Evolutionary conservation across 1,140 invertebrate genomes (phyloP), one percentile per base, ranked within the genome.

Genomic region (Pseudomyrmex flavicornis): DNA sequence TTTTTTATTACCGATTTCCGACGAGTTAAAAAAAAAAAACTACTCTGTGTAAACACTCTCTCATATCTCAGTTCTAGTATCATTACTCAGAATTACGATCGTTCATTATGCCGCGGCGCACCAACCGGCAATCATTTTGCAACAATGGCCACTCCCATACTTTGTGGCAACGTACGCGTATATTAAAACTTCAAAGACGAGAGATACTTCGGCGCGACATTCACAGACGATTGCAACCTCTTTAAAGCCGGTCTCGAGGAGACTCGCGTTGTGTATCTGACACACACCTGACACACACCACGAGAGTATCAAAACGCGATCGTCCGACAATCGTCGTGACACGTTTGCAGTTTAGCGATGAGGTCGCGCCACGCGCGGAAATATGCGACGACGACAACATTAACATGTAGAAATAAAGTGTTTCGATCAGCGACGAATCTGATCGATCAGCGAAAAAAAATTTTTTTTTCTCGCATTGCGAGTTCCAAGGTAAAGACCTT

Each of bases 51-150:
- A 61, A 75, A 63, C 22, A 48, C 44, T 7, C 10, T 62, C 65
- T 48, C 35, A 58, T 79, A 79, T 79, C 35, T 79, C 12, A n/a
- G 52, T 58, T 79, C 70, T 48, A 70, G 63, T 79, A 58, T 79
- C 52, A 68, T 77, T 77, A 68, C 62, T 58, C 17, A 10, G 35
- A 68, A 56, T 75, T 75, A 69, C 17, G 52, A 59, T 15, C 44
- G 20, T 70, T 79, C 76, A 58, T 70, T 59, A 79, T 79, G 69
- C 65, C 22, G 69, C 75, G 58, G 52, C 52, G 69, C 52, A 15
- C 5, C 44, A 79, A 58, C 35, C 22, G 46, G 76, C 65, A 79
- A 79, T 79, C 65, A 80, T 80, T 80, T 70, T 80, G 75, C 76
- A 80, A 80, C 54, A 65, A 76, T 52, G 54, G 54, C 65, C 65